Percentiles rank a stretch among this genome's conserved stretches.
These are phyloP conservation scores for Deilephila elpenor DNA, from an alignment of 2,888 invertebrate species.

Conservation along the genomic window DNA sequence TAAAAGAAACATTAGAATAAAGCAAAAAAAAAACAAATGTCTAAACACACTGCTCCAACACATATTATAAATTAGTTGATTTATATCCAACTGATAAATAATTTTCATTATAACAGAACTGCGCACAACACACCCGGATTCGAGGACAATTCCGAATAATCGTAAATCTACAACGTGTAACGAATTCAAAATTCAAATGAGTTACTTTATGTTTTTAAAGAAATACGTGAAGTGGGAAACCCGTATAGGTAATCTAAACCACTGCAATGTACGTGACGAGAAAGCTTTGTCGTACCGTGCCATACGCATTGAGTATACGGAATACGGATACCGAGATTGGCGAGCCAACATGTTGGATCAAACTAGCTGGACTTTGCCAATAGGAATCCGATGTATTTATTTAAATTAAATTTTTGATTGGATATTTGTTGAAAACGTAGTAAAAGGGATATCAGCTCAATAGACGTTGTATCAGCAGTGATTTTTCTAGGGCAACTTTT, in stretches of 20 bases:
- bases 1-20: not conserved
- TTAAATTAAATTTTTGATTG: no score
- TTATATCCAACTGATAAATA: conserved; percentile 10
- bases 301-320: not conserved
- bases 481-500: no score
- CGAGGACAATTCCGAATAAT: conserved; percentile 60
- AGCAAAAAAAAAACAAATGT: not conserved
- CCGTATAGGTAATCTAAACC: conserved; percentile 75
- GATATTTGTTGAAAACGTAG: no score
- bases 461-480: no score
- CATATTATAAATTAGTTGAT: conserved; percentile 9
- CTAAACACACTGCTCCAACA: not conserved
- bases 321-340: not conserved
- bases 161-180: conserved; percentile 71
- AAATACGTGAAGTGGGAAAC: conserved; percentile 63
- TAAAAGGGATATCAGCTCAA: no score
- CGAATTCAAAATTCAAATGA: conserved; percentile 62
- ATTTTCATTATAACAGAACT: conserved; percentile 11
- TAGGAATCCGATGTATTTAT: no score
- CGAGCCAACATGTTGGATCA: not conserved
- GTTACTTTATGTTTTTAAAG: conserved; percentile 50
- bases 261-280: conserved; percentile 72
- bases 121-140: conserved; percentile 51
- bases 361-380: not conserved
- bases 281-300: conserved; percentile 54